Conservation (phyloP, 1,140 invertebrate genomes). For the Platyscapa corneri region DNA sequence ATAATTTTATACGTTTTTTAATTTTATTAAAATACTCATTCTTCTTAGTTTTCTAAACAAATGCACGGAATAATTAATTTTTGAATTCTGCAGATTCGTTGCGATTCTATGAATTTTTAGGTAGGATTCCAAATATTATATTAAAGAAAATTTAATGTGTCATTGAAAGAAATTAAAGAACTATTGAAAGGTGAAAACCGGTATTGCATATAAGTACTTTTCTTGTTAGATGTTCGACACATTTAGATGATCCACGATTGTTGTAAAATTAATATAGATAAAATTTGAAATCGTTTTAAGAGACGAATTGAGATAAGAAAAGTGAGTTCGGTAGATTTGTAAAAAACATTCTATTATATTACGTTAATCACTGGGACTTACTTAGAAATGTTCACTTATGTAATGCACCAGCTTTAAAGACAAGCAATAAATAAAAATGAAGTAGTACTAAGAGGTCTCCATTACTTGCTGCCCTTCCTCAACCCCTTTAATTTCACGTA, state of each 20-base stretch:
- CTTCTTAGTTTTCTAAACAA: too few relatives aligned
- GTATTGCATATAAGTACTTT: too few relatives aligned
- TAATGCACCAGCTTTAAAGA: background rate
- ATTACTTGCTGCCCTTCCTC: background rate
- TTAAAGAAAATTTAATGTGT: too few relatives aligned
- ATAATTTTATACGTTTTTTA: too few relatives aligned
- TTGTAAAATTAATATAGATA: background rate
- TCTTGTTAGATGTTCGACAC: background rate
- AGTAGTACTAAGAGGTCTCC: background rate
- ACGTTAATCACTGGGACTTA: background rate
- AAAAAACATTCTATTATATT: background rate
- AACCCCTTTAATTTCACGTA: too few relatives aligned
- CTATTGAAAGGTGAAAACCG: too few relatives aligned
- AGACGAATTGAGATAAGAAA: background rate
- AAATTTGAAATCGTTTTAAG: background rate
- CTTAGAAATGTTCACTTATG: background rate
- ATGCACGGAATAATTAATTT: too few relatives aligned
- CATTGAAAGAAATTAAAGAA: too few relatives aligned
- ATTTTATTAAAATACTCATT: too few relatives aligned
- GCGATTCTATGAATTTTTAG: too few relatives aligned
- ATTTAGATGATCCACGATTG: background rate
- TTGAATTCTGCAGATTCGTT: too few relatives aligned
- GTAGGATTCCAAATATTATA: too few relatives aligned
- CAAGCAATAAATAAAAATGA: background rate
- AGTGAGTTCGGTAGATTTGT: background rate